A percentile compares a stretch with the other conserved stretches of the same genome.
Conservation (phyloP, 2,113 vertebrate species). For the Mesoclemmys tuberculata region DNA sequence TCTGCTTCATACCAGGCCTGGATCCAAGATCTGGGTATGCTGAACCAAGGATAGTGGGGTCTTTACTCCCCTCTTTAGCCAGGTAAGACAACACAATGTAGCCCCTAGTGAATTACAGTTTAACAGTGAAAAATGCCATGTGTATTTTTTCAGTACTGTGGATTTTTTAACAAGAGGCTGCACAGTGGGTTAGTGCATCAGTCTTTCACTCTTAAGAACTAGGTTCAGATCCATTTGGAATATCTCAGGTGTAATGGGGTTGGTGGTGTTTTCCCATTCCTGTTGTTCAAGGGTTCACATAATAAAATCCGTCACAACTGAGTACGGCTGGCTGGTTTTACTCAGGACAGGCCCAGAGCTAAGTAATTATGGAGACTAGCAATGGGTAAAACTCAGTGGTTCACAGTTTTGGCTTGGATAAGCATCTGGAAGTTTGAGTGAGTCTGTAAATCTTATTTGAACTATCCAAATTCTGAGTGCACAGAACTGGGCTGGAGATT, state of each 20-base stretch:
- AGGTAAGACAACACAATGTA: not conserved
- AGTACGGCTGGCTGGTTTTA: not conserved
- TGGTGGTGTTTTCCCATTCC: not conserved
- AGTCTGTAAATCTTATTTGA: not conserved
- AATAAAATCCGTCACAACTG: not conserved
- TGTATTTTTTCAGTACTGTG: not conserved
- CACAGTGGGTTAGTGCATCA: not conserved
- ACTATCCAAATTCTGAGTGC: accelerated
- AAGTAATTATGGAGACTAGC: accelerated
- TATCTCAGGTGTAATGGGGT: accelerated
- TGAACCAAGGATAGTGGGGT: not conserved
- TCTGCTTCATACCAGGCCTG: no score
- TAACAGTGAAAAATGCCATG: not conserved
- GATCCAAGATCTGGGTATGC: not conserved
- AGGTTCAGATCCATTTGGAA: not conserved
- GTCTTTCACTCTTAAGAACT: not conserved
- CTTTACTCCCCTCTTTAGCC: not conserved
- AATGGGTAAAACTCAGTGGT: not conserved
- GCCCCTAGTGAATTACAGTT: not conserved
- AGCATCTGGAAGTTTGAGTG: not conserved
- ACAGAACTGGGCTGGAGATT: not conserved
- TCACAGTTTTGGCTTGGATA: not conserved
- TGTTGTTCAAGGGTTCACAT: not conserved
- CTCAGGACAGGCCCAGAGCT: not conserved
- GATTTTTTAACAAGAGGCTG: not conserved